A percentile compares a stretch with the other conserved stretches of the same genome.
phyloP scores from a whole-genome alignment of 2,797 vertebrate genomes.

The Smutsia temminckii region DNA sequence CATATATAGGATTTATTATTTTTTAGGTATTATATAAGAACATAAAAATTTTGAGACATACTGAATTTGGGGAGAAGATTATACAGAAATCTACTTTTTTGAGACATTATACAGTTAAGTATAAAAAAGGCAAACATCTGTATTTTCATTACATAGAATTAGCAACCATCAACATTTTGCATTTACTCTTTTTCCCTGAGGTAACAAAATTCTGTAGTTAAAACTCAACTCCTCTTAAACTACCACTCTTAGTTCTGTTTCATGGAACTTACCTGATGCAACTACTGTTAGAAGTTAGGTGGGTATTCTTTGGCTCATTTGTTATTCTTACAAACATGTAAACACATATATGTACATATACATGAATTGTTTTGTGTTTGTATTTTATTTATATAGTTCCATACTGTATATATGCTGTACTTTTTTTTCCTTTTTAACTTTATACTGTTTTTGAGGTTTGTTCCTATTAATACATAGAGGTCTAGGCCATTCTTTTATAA shows the following conservation, averaged over 20 bases:
- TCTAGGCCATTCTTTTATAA: slow-evolving; percentile 4
- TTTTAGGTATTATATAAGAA: background rate
- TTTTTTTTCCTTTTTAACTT: background rate
- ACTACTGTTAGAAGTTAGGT: background rate
- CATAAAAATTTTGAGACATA: background rate
- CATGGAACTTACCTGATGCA: slow-evolving; percentile 13
- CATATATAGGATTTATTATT: background rate
- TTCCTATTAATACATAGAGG: background rate
- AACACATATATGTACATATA: background rate
- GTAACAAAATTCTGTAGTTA: slow-evolving; percentile 42
- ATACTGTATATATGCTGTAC: background rate
- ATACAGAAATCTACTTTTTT: background rate
- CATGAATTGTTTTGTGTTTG: background rate
- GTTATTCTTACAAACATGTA: background rate
- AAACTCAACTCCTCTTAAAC: slow-evolving; percentile 14
- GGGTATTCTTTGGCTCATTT: slow-evolving; percentile 14
- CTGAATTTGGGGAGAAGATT: background rate
- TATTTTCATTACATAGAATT: slow-evolving; percentile 49
- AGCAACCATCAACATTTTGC: slow-evolving; percentile 12
- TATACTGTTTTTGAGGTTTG: background rate
- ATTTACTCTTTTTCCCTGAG: background rate
- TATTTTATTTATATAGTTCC: background rate
- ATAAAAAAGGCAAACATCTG: background rate
- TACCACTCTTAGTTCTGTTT: slow-evolving; percentile 30
- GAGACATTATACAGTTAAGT: background rate